Evolutionary conservation across 2,113 vertebrate species (phyloP), one percentile per base, ranked within the genome.

Genomic region (Aphyosemion australe): DNA sequence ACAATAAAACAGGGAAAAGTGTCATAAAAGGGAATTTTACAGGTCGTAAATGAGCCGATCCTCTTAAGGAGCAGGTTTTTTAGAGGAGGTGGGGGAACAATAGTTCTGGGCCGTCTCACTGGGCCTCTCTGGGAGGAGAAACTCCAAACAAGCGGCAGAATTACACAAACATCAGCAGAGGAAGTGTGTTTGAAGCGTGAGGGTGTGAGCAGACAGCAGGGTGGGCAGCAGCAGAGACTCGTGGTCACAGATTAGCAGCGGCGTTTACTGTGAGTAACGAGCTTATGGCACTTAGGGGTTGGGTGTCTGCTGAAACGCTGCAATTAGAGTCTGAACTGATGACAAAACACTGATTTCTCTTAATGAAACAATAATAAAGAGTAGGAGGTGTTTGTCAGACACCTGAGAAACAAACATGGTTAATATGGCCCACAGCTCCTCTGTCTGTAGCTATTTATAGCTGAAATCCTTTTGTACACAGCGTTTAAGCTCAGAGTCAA

Each of bases 251-350:
- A 86, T 86, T 61, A 79, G 61, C 68, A 63, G 26, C 60, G 31
- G 11, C 74, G 69, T 84, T 76, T 78, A 72, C 70, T 42, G 47
- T 60, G 68, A 76, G 77, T 69, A 76, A 85, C 62, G 72, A 79
- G 83, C 63, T 87, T 52, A 81, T 67, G 74, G 68, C 82, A 74
- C 54, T 78, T 62, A 65, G 47, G 60, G 65, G 60, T 58, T 79
- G 69, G 74, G 72, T 19, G 83, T 77, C 51, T 37, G 49, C 20
- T 41, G 58, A 47, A 39, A 42, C 10, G 8, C 12, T 47, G 32
- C 54, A 74, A 83, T 67, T 72, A 74, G 20, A 64, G 61, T 49
- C 63, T 46, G 67, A 31, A 0, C 0, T 8, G 64, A 65, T 48
- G 52, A 78, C 45, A 69, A 68, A 16, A 69, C 54, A 21, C 52